phyloP scores from a whole-genome alignment of 2,113 vertebrate species.

The Bombycilla garrulus region DNA sequence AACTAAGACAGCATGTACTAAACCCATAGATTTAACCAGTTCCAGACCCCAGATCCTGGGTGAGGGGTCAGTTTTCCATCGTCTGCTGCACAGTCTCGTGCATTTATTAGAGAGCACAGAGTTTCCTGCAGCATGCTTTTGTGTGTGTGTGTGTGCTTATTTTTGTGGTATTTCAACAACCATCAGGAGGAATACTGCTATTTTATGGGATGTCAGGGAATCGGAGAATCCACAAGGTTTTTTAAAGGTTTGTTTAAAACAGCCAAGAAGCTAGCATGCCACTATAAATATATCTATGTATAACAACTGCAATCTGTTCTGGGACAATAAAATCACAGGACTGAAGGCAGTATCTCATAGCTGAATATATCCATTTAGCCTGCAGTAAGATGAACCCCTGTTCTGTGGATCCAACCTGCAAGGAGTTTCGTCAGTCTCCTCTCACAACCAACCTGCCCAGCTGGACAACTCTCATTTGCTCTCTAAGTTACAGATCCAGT shows the following conservation, averaged over 20 bases:
- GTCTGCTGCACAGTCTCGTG: neutral
- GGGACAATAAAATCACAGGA: neutral
- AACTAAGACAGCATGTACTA: constrained; percentile 22
- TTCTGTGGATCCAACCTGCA: neutral
- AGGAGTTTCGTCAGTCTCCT: neutral
- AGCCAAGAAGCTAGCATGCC: neutral
- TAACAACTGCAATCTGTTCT: neutral
- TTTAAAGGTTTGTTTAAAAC: neutral
- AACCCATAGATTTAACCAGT: neutral
- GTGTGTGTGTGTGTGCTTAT: neutral
- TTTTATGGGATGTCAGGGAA: neutral
- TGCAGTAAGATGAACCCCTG: neutral
- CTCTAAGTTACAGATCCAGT: neutral
- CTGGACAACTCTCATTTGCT: neutral
- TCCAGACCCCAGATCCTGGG: neutral
- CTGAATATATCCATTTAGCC: neutral
- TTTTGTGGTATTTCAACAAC: neutral
- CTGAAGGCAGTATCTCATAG: neutral
- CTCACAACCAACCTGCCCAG: neutral
- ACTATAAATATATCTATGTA: neutral
- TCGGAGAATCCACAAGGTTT: neutral
- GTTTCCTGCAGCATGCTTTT: neutral
- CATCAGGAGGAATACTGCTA: neutral
- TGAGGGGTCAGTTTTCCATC: neutral
- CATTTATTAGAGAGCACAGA: neutral